Conservation (phyloP, 1,140 invertebrate genomes). For the Drosophila lacertosa region DNA sequence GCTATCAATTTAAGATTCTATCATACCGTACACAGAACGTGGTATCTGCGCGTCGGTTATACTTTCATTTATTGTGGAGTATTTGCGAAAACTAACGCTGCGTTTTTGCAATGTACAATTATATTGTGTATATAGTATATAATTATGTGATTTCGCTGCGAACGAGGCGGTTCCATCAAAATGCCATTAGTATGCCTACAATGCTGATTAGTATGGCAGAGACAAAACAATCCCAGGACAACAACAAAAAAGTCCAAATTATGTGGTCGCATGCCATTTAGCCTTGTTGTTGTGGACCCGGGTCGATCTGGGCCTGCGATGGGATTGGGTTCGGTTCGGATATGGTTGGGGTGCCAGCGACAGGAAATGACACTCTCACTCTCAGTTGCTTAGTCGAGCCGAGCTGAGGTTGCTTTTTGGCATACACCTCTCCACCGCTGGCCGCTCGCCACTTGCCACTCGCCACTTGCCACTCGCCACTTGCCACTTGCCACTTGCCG, state of each 20-base stretch:
- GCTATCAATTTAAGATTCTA: no score
- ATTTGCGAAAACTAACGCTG: background rate
- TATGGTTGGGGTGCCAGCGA: conserved; percentile 13
- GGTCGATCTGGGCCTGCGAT: conserved; percentile 9
- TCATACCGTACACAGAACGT: no score
- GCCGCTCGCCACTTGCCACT: background rate
- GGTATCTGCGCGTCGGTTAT: no score
- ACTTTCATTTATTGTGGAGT: no score
- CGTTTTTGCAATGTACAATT: background rate
- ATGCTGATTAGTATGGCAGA: conserved; percentile 37
- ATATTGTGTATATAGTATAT: background rate
- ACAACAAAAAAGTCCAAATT: conserved; percentile 40
- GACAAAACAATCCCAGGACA: conserved; percentile 37
- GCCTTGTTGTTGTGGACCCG: conserved; percentile 17
- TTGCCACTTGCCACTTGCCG: no score
- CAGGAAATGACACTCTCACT: conserved; percentile 54
- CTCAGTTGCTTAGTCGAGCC: conserved; percentile 12
- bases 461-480: background rate
- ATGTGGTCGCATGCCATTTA: conserved; percentile 51
- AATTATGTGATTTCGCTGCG: conserved; percentile 1
- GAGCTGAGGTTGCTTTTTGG: conserved; percentile 12
- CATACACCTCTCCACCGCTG: conserved; percentile 3
- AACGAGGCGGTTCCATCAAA: conserved; percentile 25
- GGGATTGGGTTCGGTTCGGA: background rate
- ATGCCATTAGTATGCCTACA: conserved; percentile 36